Evolutionary conservation across 2,888 invertebrate species (phyloP), one percentile per base, ranked within the genome.

Genomic region (Hemaris fuciformis): DNA sequence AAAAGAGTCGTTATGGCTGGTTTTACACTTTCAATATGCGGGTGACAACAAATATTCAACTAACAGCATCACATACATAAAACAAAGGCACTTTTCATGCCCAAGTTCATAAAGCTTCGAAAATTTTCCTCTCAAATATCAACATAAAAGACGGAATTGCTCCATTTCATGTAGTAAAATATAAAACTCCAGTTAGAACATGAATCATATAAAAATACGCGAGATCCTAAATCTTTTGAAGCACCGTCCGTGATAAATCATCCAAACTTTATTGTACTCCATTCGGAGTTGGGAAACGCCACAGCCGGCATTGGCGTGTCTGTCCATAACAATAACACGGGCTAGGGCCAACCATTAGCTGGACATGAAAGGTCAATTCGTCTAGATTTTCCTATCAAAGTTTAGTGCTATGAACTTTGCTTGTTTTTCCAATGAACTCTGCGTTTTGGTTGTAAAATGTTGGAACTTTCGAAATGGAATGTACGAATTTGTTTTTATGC

Each of bases 291-390:
- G 1, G 18, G 34, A 31, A 57, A 57, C 41, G n/a, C n/a, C 25
- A 27, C n/a, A 27, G 3, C 18, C 22, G 45, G 22, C 22, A 2
- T 67, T 65, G 34, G 64, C 62, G n/a, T 61, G 70, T 60, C 70
- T 38, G 61, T 59, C 53, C 57, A 69, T 69, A 71, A 69, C 71
- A 65, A 73, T 71, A 65, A 67, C 65, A 62, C 59, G 48, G 66
- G 73, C 71, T 68, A 65, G 67, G 58, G 45, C 48, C 46, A 43
- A 25, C 66, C 66, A 70, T 76, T 74, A 75, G 46, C 53, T 60
- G 15, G 61, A 68, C 70, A 68, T 64, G 73, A 77, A 77, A 77
- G 71, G 75, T 76, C 75, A 73, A 64, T 67, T 56, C 57, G 63
- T 69, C 64, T 75, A 66, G 57, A 59, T 62, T 61, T 56, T 63